These are phyloP conservation scores for Saturnia japonica DNA, from an alignment of 2,888 invertebrate species.

Conservation along the genomic window DNA sequence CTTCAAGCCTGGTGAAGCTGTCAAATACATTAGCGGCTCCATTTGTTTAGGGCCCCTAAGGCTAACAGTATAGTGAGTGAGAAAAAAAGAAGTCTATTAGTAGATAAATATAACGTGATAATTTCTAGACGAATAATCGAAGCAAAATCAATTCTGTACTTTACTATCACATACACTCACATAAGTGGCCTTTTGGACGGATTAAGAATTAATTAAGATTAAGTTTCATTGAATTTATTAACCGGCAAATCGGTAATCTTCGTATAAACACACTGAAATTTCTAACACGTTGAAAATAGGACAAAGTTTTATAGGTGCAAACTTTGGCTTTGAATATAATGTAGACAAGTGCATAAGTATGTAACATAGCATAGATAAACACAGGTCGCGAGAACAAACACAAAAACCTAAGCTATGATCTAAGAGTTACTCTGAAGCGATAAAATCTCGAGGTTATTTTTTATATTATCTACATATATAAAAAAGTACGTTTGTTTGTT, in stretches of 20 bases:
- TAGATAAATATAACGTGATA: no score
- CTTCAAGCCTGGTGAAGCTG: no score
- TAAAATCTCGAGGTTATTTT: conserved; percentile 6
- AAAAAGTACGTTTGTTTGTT: neutral
- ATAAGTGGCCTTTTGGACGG: no score
- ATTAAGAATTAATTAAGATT: no score
- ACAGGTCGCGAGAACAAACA: neutral
- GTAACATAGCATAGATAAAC: neutral
- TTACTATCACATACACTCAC: no score
- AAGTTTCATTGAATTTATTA: neutral
- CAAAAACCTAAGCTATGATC: neutral
- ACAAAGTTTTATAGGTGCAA: neutral
- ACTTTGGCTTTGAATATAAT: neutral
- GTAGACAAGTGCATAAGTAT: conserved; percentile 6
- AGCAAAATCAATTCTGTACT: no score
- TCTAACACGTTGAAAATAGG: neutral
- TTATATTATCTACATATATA: neutral
- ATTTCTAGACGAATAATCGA: no score
- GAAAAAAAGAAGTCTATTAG: no score
- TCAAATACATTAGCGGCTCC: no score
- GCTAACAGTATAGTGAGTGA: no score
- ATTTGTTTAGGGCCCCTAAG: no score
- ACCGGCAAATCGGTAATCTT: neutral
- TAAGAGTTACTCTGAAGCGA: conserved; percentile 2
- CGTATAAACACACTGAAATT: neutral